Evolutionary conservation across 2,797 vertebrate species (phyloP).

Genomic region (Hipposideros larvatus): DNA sequence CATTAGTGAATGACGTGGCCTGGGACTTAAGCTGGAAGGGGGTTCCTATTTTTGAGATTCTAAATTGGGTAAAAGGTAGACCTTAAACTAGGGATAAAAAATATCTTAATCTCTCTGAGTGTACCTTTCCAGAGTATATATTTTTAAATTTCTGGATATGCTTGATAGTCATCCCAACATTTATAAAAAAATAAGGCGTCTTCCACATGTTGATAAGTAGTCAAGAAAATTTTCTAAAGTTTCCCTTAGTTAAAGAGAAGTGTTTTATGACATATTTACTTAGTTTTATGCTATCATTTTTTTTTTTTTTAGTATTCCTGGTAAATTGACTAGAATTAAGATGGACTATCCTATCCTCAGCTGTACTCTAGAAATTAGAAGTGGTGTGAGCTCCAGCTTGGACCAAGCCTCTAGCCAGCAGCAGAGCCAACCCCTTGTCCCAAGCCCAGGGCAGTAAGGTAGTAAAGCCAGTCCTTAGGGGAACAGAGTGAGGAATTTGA

Average conservation of each 20-base stretch:
- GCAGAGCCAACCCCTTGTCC: not conserved
- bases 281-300: not conserved
- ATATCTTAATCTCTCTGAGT: not conserved
- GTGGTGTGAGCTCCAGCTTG: not conserved
- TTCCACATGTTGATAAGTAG: not conserved
- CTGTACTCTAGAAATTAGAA: not conserved
- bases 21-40: not conserved
- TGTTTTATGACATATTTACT: not conserved
- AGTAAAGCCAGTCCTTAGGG: not conserved
- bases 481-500: not conserved
- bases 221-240: not conserved
- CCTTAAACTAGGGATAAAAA: not conserved
- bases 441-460: not conserved
- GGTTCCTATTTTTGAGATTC: not conserved
- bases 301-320: not conserved
- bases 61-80: not conserved
- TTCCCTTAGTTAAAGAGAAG: not conserved
- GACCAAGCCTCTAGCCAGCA: not conserved
- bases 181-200: not conserved
- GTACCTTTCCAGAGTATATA: not conserved
- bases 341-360: not conserved
- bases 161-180: not conserved
- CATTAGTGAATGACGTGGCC: not conserved
- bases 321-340: not conserved
- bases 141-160: constrained; percentile 40